Base-by-base conservation (phyloP, 2,113 vertebrate genomes). In the Lepus europaeus region DNA sequence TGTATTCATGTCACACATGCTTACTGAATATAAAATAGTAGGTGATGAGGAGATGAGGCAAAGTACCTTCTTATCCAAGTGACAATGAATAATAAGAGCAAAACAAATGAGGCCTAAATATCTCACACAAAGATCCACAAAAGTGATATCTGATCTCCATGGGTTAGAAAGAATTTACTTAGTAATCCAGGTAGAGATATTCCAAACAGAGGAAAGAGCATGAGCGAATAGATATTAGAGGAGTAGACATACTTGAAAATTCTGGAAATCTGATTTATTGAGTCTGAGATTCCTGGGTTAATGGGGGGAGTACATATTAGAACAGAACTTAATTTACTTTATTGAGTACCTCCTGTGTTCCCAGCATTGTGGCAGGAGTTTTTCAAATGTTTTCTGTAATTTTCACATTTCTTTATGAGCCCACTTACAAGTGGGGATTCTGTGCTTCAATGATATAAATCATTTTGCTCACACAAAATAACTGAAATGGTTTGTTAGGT, bases 331-430 rank as follows among this genome's bases (percentile, higher is more conserved):
- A 77, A 69, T 59, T 59, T 61, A 6, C 3, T 92, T 87, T 87
- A 27, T 64, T 64, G 11, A 93, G 27, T 33, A 80, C 1, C 14
- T 64, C 12, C 6, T 27, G 6, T 59, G 29, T 77, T 76, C 39
- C 29, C 6, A 70, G 80, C 14, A 72, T 14, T 70, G 13, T 53
- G 27, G 9, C 79, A 61, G 5, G 1, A 3, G 12, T 36, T 91
- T 73, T 86, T 25, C 36, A 86, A 51, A 13, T 45, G 82, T 77
- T 97, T 90, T 95, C 27, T 82, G 22, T 29, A 59, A 85, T 61
- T 96, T 17, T 61, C 49, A 39, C 10, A 64, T 82, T 68, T 79
- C 9, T 61, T 74, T 95, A 45, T 68, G 17, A 45, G 69, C 14
- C 9, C 31, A 25, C 73, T 39, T 76, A 70, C 4, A 59, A 27